Conservation (phyloP, 2,888 invertebrate species). For the Pseudococcus longispinus region DNA sequence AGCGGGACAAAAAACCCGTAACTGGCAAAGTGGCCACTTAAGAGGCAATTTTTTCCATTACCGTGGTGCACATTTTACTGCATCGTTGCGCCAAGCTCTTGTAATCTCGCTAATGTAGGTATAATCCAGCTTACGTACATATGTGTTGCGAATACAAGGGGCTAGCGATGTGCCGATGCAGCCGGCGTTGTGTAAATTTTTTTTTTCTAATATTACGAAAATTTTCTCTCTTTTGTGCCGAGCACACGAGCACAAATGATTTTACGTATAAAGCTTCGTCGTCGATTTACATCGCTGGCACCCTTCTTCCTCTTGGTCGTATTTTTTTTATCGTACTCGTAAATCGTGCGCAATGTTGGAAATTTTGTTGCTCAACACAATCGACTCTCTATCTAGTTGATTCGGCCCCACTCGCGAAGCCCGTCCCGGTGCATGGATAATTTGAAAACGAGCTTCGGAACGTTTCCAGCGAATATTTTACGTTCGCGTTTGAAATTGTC, state of each 20-base stretch:
- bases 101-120: not conserved
- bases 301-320: not conserved
- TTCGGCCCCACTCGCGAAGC: not conserved
- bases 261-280: constrained; percentile 12
- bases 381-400: not conserved
- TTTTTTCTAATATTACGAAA: not conserved
- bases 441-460: not conserved
- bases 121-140: not conserved
- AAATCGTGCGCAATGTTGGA: not conserved
- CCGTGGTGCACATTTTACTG: not conserved
- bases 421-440: not conserved
- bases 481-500: constrained; percentile 10
- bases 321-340: not conserved
- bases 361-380: constrained; percentile 9
- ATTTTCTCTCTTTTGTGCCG: not conserved
- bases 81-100: constrained; percentile 10
- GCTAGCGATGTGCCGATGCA: not conserved
- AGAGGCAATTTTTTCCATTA: constrained; percentile 3
- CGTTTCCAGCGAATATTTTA: constrained; percentile 13
- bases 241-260: not conserved
- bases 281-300: not conserved
- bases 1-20: not conserved
- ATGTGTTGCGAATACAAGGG: not conserved
- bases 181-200: constrained; percentile 9
- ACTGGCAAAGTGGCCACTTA: not conserved